A percentile compares a stretch with the other conserved stretches of the same genome.
Conservation (phyloP, 2,888 invertebrate genomes). For the Gryllus longicercus region DNA sequence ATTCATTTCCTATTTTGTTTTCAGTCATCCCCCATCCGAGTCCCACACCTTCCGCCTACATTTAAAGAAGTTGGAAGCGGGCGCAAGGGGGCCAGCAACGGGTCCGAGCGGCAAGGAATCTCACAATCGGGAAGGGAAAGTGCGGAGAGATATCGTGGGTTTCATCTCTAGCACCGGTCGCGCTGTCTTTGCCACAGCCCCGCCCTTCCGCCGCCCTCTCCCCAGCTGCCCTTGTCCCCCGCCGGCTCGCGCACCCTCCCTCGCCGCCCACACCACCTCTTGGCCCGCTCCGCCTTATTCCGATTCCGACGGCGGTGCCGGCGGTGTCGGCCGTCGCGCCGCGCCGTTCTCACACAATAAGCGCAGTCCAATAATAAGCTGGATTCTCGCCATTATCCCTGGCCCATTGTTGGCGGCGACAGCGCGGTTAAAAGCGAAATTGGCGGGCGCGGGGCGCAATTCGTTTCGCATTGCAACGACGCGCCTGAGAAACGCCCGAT, state of each 20-base stretch:
- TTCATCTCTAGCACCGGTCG: neutral
- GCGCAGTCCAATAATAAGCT: conserved; percentile 6
- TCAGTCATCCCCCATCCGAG: neutral
- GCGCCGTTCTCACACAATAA: conserved; percentile 1
- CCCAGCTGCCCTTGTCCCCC: neutral
- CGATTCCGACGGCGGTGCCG: neutral
- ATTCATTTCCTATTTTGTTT: neutral
- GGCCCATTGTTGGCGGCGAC: conserved; percentile 4
- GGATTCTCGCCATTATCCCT: neutral
- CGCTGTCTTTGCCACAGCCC: neutral
- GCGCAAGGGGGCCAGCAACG: neutral
- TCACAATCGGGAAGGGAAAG: no score
- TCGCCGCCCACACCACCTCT: neutral
- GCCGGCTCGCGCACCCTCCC: neutral
- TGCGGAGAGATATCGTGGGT: neutral
- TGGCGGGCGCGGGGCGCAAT: conserved; percentile 1
- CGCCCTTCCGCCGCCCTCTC: neutral
- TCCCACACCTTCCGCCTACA: neutral
- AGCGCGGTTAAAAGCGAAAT: conserved; percentile 9
- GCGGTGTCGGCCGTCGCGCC: neutral
- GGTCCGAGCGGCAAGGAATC: no score
- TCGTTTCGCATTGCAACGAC: conserved; percentile 2
- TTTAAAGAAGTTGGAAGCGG: neutral
- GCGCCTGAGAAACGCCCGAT: neutral
- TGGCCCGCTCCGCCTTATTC: conserved; percentile 3